These are phyloP conservation scores for Microplitis deprimator DNA, from an alignment of 2,888 invertebrate genomes.

Conservation along the genomic window DNA sequence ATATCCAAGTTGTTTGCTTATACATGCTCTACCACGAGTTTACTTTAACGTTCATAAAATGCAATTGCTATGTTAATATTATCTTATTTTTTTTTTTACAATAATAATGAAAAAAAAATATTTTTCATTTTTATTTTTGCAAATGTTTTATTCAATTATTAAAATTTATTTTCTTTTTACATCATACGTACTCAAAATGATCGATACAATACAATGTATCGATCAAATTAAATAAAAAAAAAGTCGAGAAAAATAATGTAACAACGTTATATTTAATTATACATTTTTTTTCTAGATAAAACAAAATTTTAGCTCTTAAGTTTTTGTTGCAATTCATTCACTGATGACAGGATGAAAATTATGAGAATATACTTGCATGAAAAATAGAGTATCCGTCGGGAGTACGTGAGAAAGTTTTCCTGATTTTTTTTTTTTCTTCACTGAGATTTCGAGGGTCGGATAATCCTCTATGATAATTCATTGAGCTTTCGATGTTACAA, in stretches of 20 bases:
- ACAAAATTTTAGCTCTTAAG: not conserved
- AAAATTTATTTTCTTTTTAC: not conserved
- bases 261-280: not conserved
- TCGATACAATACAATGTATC: not conserved
- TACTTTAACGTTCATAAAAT: not conserved
- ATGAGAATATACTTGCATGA: conserved; percentile 21
- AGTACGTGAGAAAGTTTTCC: conserved; percentile 18
- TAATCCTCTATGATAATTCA: conserved; percentile 33
- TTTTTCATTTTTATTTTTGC: not conserved
- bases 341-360: conserved; percentile 12
- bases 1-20: not conserved
- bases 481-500: conserved; percentile 28
- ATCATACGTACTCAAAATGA: too few species aligned
- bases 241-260: not conserved
- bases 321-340: not conserved
- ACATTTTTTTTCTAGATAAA: not conserved
- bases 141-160: not conserved
- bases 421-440: not conserved
- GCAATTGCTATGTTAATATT: not conserved
- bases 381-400: conserved; percentile 24
- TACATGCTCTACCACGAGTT: not conserved
- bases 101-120: not conserved
- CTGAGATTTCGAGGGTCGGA: conserved; percentile 16
- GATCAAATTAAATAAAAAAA: not conserved
- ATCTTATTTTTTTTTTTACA: not conserved